These are phyloP conservation scores for Drosophila murphyi DNA, from an alignment of 1,140 invertebrate species.

Conservation along the genomic window DNA sequence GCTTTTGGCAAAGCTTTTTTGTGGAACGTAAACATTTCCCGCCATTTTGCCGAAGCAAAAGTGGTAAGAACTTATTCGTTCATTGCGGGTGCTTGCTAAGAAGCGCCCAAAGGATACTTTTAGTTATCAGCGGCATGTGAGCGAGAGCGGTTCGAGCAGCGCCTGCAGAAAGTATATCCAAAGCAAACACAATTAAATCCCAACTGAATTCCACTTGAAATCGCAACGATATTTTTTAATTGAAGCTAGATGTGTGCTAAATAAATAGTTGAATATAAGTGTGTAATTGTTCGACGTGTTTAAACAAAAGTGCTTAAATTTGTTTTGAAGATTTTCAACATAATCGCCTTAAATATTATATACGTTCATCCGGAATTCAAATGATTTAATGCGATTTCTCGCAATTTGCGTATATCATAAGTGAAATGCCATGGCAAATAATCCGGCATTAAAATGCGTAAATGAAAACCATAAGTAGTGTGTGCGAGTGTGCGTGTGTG, in stretches of 20 bases:
- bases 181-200: neutral
- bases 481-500: slow-evolving; percentile 16
- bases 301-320: neutral
- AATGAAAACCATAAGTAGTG: slow-evolving; percentile 36
- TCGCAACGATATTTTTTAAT: too few species aligned
- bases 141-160: slow-evolving; percentile 61
- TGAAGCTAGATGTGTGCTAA: neutral
- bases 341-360: neutral
- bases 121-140: slow-evolving; percentile 68
- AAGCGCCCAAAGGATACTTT: slow-evolving; percentile 37
- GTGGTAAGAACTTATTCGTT: slow-evolving; percentile 61
- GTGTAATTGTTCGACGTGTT: neutral
- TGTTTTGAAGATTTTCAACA: too few species aligned
- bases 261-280: neutral
- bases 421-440: slow-evolving; percentile 50
- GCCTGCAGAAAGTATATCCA: neutral
- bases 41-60: slow-evolving; percentile 60
- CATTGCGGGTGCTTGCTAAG: slow-evolving; percentile 60
- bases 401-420: slow-evolving; percentile 3
- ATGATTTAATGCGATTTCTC: neutral
- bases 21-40: slow-evolving; percentile 63
- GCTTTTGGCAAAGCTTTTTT: slow-evolving; percentile 62
- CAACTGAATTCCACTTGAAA: neutral
- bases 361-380: neutral
- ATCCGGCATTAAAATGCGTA: slow-evolving; percentile 45